Conservation (phyloP, 2,113 vertebrate species). For the Trinectes maculatus region DNA sequence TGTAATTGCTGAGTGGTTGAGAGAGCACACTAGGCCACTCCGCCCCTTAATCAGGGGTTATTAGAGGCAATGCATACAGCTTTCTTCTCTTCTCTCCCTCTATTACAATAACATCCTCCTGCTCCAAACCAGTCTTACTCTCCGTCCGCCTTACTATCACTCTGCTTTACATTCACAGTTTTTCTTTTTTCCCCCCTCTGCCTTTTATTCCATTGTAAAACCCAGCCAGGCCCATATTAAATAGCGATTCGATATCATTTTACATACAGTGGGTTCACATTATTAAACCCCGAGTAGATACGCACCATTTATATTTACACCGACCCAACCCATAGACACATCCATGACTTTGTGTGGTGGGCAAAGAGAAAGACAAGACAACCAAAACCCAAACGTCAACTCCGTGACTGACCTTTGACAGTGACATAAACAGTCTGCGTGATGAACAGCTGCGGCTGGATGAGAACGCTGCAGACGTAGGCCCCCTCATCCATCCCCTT, state of each 20-base stretch:
- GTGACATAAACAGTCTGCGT: conserved; percentile 96
- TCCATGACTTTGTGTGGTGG: too few relatives aligned
- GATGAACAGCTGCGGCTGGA: conserved; percentile 97
- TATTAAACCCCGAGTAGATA: too few relatives aligned
- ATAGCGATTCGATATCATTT: neutral
- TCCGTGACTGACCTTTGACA: conserved; percentile 89
- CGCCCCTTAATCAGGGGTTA: conserved; percentile 80
- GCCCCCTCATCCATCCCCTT: conserved; percentile 98
- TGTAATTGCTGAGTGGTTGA: conserved; percentile 78
- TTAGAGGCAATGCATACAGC: conserved; percentile 70
- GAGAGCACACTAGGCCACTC: conserved; percentile 65
- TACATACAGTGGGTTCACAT: neutral
- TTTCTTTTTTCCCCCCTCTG: neutral
- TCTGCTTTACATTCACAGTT: conserved; percentile 27
- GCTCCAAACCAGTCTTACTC: conserved; percentile 26
- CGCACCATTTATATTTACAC: too few relatives aligned
- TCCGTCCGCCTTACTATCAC: conserved; percentile 12
- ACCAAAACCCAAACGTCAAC: neutral
- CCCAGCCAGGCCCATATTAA: neutral
- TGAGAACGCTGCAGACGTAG: conserved; percentile 97
- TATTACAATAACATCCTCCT: conserved; percentile 36
- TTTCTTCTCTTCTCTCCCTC: conserved; percentile 55
- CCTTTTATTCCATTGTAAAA: conserved; percentile 6
- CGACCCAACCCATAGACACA: too few relatives aligned
- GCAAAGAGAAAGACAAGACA: too few relatives aligned